Evolutionary conservation across 2,888 invertebrate species (phyloP).

Genomic region (Nemoura dubitans): DNA sequence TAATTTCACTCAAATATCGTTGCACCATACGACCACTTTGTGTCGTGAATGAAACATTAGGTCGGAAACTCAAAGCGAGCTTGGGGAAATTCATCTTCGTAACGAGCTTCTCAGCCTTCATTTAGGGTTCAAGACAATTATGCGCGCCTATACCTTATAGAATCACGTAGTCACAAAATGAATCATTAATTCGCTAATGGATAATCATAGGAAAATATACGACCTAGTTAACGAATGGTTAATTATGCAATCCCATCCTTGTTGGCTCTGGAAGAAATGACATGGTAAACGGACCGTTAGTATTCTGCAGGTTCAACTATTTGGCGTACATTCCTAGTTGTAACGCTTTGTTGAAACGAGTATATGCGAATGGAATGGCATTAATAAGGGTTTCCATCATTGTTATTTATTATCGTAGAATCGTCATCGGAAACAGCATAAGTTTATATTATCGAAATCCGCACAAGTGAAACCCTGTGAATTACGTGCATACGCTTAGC

Average conservation of each 20-base stretch:
- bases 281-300: background rate
- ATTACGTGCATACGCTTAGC: constrained; percentile 10
- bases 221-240: background rate
- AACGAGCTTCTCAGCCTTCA: background rate
- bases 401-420: constrained; percentile 9
- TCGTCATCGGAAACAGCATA: background rate
- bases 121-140: background rate
- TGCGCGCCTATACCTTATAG: background rate
- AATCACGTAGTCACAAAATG: background rate
- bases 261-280: background rate
- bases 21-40: background rate
- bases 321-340: no score
- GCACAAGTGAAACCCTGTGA: constrained; percentile 10
- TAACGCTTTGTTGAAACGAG: background rate
- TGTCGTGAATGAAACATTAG: background rate
- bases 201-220: background rate
- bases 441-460: constrained; percentile 12
- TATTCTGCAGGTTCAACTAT: no score
- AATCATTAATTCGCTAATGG: background rate
- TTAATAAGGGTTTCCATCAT: background rate
- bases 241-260: background rate
- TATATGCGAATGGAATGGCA: background rate
- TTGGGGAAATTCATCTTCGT: background rate
- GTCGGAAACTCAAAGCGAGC: background rate
- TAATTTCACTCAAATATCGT: background rate